A percentile compares a stretch with the other conserved stretches of the same genome.
Evolutionary conservation across 2,797 vertebrate species (phyloP).

Genomic region (Hippocampus kuda): DNA sequence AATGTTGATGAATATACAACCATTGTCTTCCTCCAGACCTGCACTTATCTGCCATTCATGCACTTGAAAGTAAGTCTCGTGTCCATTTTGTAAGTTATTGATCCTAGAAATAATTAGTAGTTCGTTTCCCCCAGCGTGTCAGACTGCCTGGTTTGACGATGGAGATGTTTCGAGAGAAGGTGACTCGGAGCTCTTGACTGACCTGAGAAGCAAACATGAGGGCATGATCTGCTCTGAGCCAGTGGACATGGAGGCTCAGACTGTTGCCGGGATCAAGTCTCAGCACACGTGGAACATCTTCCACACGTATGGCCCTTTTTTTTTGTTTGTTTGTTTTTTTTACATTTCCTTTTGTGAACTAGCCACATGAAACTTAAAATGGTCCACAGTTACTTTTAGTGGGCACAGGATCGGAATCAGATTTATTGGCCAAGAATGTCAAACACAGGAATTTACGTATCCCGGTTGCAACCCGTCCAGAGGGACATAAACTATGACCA

Average conservation of each 20-base stretch:
- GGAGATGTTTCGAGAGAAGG: constrained; percentile 18
- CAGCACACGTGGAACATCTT: constrained; percentile 31
- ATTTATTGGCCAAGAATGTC: no score
- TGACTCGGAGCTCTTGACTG: constrained; percentile 27
- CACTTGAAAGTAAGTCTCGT: constrained; percentile 24
- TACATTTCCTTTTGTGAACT: neutral
- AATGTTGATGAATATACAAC: neutral
- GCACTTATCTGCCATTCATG: neutral
- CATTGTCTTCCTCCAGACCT: constrained; percentile 17
- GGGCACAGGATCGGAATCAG: no score
- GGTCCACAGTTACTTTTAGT: neutral
- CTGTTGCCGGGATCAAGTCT: constrained; percentile 26
- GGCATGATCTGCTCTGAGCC: constrained; percentile 25
- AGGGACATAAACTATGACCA: no score
- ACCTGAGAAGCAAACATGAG: constrained; percentile 26
- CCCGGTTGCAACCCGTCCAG: no score
- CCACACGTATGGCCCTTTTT: constrained; percentile 25
- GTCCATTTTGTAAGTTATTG: neutral
- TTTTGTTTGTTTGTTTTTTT: neutral
- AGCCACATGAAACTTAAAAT: neutral
- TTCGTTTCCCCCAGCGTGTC: constrained; percentile 25
- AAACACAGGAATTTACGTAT: no score
- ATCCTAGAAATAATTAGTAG: neutral
- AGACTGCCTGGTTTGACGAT: constrained; percentile 41
- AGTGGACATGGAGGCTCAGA: constrained; percentile 37